Conservation (phyloP, 1,140 invertebrate genomes). For the Microvelia longipes region DNA sequence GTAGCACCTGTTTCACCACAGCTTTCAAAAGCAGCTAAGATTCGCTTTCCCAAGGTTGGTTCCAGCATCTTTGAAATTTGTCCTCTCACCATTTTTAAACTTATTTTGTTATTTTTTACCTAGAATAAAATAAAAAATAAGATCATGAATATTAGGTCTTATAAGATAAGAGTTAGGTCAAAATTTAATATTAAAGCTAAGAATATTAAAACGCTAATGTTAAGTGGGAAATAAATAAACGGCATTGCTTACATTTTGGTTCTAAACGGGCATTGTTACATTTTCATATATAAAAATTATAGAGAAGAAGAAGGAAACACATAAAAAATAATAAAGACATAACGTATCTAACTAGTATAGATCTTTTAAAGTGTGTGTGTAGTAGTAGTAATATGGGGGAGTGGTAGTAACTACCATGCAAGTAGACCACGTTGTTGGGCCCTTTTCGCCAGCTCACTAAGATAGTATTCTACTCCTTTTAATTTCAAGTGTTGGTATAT, state of each 20-base stretch:
- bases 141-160: background rate
- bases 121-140: conserved; percentile 5
- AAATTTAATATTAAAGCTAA: background rate
- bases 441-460: too few species aligned
- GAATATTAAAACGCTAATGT: background rate
- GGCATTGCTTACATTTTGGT: background rate
- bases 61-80: conserved; percentile 20
- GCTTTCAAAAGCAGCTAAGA: conserved; percentile 8
- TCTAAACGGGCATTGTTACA: background rate
- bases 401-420: too few species aligned
- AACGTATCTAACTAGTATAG: too few species aligned
- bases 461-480: too few species aligned
- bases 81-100: conserved; percentile 7
- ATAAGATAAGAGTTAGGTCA: background rate
- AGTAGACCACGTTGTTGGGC: too few species aligned
- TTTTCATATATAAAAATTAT: background rate
- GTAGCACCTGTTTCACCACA: conserved; percentile 18
- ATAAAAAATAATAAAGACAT: too few species aligned
- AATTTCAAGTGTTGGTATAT: too few species aligned
- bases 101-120: conserved; percentile 20
- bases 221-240: background rate
- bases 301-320: background rate
- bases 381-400: too few species aligned
- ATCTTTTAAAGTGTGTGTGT: too few species aligned
- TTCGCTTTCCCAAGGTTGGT: conserved; percentile 11